Evolutionary conservation across 37 sponge, comb jelly and placozoan genomes (phyloP).

Genomic region (Ianthella basta): DNA sequence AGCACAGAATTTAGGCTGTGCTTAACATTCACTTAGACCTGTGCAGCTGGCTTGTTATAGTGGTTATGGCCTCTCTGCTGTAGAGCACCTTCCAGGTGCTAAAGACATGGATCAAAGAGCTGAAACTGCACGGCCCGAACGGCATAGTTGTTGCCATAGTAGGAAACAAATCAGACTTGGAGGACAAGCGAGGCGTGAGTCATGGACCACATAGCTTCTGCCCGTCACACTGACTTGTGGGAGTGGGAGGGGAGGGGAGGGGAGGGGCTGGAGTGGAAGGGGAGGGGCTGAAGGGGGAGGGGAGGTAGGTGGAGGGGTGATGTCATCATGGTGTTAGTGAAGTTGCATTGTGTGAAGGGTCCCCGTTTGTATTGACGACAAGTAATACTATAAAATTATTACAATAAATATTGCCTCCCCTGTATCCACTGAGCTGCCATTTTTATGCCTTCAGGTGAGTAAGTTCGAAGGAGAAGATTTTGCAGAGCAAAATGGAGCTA

Average conservation of each 20-base stretch:
- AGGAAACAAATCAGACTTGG: constrained; percentile 90
- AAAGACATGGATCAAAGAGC: constrained; percentile 84
- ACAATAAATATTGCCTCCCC: no score
- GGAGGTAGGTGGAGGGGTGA: no score
- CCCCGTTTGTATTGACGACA: neutral
- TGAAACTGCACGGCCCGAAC: constrained; percentile 77
- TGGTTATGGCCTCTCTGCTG: neutral
- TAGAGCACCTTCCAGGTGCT: constrained; percentile 62
- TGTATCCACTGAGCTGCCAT: no score
- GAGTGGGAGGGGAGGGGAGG: no score
- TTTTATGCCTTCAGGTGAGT: constrained; percentile 37
- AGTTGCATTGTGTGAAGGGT: neutral
- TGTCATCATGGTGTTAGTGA: no score
- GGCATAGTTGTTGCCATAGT: constrained; percentile 90
- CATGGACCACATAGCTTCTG: no score
- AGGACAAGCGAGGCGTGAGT: constrained; percentile 76
- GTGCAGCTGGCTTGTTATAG: no score
- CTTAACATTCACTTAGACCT: no score
- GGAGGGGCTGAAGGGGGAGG: no score
- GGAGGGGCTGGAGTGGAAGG: no score
- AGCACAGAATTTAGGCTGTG: no score
- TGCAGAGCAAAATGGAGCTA: constrained; percentile 62
- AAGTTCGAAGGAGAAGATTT: constrained; percentile 58
- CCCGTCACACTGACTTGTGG: no score
- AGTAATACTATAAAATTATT: neutral